These are phyloP conservation scores for Hyposoter dolosus DNA, from an alignment of 2,888 invertebrate species.

Conservation along the genomic window DNA sequence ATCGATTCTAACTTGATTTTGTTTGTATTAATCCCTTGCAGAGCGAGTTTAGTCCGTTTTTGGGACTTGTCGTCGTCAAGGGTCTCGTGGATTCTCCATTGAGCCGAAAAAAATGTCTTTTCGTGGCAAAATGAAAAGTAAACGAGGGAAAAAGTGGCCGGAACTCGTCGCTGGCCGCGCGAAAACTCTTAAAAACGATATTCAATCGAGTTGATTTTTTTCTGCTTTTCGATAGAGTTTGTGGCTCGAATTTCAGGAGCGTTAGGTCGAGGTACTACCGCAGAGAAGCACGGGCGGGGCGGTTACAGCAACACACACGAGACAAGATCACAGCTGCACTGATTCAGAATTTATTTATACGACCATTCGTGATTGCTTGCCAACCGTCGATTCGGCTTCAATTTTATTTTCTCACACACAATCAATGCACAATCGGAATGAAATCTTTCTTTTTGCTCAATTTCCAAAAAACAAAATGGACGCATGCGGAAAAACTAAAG, in stretches of 20 bases:
- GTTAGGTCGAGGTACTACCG: conserved; percentile 21
- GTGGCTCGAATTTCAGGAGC: conserved; percentile 76
- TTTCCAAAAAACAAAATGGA: background rate
- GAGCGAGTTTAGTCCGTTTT: background rate
- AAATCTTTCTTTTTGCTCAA: conserved; percentile 29
- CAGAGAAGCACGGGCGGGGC: conserved; percentile 47
- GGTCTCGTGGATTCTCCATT: conserved; percentile 29
- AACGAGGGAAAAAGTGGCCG: background rate
- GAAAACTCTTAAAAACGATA: background rate
- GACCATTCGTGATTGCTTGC: conserved; percentile 78
- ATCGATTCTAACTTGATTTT: conserved; percentile 37
- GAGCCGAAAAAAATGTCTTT: conserved; percentile 18
- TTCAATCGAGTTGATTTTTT: background rate
- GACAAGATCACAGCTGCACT: conserved; percentile 76
- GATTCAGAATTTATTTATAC: conserved; percentile 83
- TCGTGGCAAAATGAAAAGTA: conserved; percentile 14
- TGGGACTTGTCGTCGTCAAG: background rate
- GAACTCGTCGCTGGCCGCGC: background rate
- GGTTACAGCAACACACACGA: conserved; percentile 54
- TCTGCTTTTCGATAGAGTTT: conserved; percentile 17
- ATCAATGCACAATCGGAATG: conserved; percentile 30
- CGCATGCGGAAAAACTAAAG: background rate
- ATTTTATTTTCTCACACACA: conserved; percentile 49
- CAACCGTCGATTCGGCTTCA: conserved; percentile 74
- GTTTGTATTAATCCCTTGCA: background rate